Conservation (phyloP, 2,797 vertebrate species). For the Cossypha polioptera region DNA sequence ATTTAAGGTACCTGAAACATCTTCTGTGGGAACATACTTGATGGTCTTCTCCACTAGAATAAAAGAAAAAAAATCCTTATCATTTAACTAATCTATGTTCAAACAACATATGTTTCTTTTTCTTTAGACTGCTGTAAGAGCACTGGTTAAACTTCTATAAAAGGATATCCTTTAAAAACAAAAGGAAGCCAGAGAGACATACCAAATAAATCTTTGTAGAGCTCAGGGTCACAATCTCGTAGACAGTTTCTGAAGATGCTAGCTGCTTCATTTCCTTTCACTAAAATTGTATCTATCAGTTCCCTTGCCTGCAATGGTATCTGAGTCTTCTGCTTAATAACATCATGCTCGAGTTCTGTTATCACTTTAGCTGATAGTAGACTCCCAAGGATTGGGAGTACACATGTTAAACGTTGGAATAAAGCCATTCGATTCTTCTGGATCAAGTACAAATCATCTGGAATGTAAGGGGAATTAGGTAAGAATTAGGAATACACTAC, state of each 20-base stretch:
- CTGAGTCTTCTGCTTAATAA: conserved; percentile 89
- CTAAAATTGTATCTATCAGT: conserved; percentile 89
- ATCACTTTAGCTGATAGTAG: conserved; percentile 87
- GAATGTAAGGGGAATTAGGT: conserved; percentile 11
- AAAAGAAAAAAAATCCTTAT: background rate
- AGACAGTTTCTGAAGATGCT: conserved; percentile 92
- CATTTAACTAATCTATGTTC: background rate
- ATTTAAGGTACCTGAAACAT: conserved; percentile 74
- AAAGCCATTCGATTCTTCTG: conserved; percentile 91
- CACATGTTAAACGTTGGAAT: conserved; percentile 87
- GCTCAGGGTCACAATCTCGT: conserved; percentile 86
- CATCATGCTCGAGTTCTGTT: conserved; percentile 82
- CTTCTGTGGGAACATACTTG: conserved; percentile 76
- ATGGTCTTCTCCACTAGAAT: conserved; percentile 78
- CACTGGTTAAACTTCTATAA: background rate
- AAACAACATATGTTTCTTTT: background rate
- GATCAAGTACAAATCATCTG: conserved; percentile 92
- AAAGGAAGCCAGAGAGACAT: conserved; percentile 30
- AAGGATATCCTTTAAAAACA: background rate
- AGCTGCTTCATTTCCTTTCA: conserved; percentile 91
- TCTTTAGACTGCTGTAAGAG: background rate
- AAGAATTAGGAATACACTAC: background rate
- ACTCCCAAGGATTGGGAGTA: conserved; percentile 87
- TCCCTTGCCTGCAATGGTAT: conserved; percentile 88
- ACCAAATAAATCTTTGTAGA: conserved; percentile 94